Base-by-base conservation (phyloP, 2,888 invertebrate genomes). In the Archips crataeganus region DNA sequence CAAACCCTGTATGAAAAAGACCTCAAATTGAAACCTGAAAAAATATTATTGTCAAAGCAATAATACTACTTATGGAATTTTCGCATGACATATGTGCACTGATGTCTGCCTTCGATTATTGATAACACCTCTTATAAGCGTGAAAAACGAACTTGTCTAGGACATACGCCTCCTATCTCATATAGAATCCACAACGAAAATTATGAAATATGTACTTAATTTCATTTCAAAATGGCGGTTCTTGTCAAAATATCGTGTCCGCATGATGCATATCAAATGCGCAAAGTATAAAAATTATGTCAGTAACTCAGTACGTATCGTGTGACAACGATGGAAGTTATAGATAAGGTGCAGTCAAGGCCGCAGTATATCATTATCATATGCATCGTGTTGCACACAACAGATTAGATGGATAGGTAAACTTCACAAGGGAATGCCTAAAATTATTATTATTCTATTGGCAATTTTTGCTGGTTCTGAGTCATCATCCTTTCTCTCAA, bases 281-380 rank as follows among this genome's bases (percentile, higher is more conserved):
- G 60, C 39, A 65, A 70, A 65, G 69, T 65, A 65, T 70, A 74
- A 74, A 73, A 76, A 74, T 51, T 73, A 70, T 72, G 76, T 75
- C 71, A 77, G 75, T 76, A 75, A 74, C 72, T 62, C 71, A 76
- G 66, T 69, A 71, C 65, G 70, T 69, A 63, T 70, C 71, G 62
- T 68, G 64, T 60, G 67, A 70, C 64, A 73, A 63, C 72, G 70
- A 36, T 71, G 73, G 70, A 59, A 75, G 75, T 69, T 65, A 73
- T 60, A 82, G 89, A 91, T 91, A 90, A 89, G 77, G 78, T 73
- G 78, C 83, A 87, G 86, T 88, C 92, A 92, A 92, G 92, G 93
- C 82, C 89, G 81, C 64, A 60, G 80, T 80, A 81, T 87, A 88
- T 86, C 85, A 84, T 80, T 84, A 85, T 85, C 84, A 82, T 85